Evolutionary conservation across 2,113 vertebrate genomes (phyloP).

Genomic region (Onychostoma macrolepis): DNA sequence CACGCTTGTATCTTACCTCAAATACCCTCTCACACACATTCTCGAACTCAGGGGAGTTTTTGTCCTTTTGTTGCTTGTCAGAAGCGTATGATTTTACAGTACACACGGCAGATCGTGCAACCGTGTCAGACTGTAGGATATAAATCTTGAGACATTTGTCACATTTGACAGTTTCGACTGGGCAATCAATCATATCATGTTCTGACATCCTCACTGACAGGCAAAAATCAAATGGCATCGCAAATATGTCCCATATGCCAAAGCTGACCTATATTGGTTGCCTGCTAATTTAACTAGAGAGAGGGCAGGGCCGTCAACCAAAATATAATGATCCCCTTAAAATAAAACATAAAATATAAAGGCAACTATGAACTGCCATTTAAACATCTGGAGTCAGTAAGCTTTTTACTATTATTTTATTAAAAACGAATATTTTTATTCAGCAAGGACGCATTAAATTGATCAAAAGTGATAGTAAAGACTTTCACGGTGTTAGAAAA

Average conservation of each 20-base stretch:
- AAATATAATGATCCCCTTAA: background rate
- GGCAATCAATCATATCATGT: background rate
- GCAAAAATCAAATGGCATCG: background rate
- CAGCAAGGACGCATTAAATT: background rate
- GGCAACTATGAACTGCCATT: background rate
- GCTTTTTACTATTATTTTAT: too few relatives aligned
- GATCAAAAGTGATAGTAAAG: too few relatives aligned
- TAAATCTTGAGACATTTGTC: slow-evolving; percentile 7
- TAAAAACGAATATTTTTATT: background rate
- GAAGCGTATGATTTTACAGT: background rate
- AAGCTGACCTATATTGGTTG: background rate
- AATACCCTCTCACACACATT: background rate
- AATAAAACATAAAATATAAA: background rate
- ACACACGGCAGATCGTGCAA: background rate
- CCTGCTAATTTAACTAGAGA: background rate
- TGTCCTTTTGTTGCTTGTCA: slow-evolving; percentile 13
- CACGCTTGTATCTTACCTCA: background rate
- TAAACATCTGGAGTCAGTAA: background rate
- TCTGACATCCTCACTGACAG: background rate
- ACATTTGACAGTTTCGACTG: background rate
- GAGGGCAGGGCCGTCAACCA: background rate
- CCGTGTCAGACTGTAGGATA: background rate
- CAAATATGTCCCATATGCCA: slow-evolving; percentile 1
- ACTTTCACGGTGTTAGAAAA: too few relatives aligned
- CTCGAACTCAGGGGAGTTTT: background rate